Conservation (phyloP, 1,140 invertebrate genomes). For the Lasaia peninsularis region DNA sequence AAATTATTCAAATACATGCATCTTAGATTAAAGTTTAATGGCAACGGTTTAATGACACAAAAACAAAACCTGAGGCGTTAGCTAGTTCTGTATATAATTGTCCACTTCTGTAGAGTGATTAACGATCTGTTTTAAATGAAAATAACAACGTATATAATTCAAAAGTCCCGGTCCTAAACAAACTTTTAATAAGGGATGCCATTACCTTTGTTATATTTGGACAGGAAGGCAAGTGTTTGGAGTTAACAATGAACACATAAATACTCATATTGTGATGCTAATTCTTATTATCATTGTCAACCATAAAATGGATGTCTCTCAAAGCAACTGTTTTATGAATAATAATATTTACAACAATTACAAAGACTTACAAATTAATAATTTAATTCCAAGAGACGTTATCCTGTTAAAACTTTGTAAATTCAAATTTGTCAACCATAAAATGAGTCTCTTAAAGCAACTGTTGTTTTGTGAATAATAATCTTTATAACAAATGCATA, state of each 20-base stretch:
- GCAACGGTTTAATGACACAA: too few species aligned
- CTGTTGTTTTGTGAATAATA: too few species aligned
- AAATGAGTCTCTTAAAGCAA: too few species aligned
- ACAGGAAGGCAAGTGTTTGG: not conserved
- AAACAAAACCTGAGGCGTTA: too few species aligned
- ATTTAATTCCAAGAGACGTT: too few species aligned
- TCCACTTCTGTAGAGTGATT: not conserved
- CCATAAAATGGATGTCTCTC: not conserved
- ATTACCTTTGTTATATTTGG: not conserved
- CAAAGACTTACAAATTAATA: not conserved
- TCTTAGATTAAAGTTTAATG: too few species aligned
- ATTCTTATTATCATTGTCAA: not conserved
- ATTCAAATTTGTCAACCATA: too few species aligned
- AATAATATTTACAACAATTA: not conserved
- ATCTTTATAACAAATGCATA: too few species aligned
- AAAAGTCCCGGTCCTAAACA: slow-evolving; percentile 5
- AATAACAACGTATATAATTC: not conserved
- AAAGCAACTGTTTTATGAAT: not conserved
- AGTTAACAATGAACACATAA: not conserved
- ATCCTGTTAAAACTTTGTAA: too few species aligned
- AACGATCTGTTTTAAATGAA: not conserved
- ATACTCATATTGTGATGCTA: slow-evolving; percentile 1
- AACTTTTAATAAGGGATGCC: not conserved
- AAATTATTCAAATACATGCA: too few species aligned
- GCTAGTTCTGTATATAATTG: too few species aligned